Conservation (phyloP, 23 tunicate genomes). For the Clavelina lepadiformis region DNA sequence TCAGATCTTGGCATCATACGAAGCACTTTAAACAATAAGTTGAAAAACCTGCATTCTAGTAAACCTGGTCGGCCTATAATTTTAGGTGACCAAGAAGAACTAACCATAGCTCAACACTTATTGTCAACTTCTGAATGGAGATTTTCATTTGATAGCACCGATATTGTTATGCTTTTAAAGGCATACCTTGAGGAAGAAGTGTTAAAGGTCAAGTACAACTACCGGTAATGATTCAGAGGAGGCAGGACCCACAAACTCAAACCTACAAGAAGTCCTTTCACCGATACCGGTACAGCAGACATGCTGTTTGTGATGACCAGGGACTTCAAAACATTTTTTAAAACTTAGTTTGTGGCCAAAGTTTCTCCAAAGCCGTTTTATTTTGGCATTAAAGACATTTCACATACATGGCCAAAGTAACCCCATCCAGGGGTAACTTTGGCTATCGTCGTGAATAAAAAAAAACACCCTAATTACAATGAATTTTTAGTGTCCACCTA, state of each 20-base stretch:
- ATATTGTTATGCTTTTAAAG: conserved; percentile 2
- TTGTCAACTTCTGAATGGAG: conserved; percentile 1
- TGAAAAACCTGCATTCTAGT: not conserved
- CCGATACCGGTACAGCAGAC: too few species aligned
- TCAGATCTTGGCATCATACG: not conserved
- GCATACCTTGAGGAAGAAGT: conserved; percentile 9
- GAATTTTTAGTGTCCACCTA: conserved; percentile 4
- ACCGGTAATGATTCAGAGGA: too few species aligned
- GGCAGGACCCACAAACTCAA: too few species aligned
- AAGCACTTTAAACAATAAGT: conserved; percentile 3
- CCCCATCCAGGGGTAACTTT: conserved; percentile 4
- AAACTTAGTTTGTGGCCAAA: not conserved
- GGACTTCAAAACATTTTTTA: not conserved
- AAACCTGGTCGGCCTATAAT: conserved; percentile 3
- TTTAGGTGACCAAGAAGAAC: not conserved
- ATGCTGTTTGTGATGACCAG: not conserved
- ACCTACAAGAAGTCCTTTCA: too few species aligned
- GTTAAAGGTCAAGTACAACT: too few species aligned
- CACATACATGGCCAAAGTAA: not conserved
- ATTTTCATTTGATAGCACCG: conserved; percentile 4
- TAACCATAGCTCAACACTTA: conserved; percentile 4
- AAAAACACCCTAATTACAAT: not conserved
- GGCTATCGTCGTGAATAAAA: not conserved
- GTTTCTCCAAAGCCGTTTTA: conserved; percentile 1
- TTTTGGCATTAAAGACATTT: conserved; percentile 2